Conservation (phyloP, 2,888 invertebrate species). For the Oscheius myriophilus region DNA sequence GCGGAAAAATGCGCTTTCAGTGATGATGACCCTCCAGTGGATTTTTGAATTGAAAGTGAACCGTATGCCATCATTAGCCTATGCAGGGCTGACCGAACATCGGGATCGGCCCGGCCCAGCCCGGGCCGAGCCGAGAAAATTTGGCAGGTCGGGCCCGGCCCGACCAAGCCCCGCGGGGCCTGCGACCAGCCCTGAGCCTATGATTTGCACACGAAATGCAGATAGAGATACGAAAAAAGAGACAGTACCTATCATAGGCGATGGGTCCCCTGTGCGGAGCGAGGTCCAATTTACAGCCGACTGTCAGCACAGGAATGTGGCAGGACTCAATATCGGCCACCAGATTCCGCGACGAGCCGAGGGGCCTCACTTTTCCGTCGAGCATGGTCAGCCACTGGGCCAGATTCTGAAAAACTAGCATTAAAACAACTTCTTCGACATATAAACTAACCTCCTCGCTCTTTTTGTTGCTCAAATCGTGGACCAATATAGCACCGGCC, state of each 20-base stretch:
- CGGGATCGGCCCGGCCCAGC: too few relatives aligned
- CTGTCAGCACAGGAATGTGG: conserved; percentile 86
- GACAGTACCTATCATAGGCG: conserved; percentile 40
- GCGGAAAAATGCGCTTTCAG: too few relatives aligned
- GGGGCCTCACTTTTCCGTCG: conserved; percentile 42
- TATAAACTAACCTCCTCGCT: conserved; percentile 78
- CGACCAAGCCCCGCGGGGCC: too few relatives aligned
- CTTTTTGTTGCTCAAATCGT: conserved; percentile 94
- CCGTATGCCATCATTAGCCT: too few relatives aligned
- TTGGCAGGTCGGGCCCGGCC: too few relatives aligned
- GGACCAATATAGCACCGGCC: conserved; percentile 94
- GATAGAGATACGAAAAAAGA: too few relatives aligned
- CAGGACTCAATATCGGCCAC: conserved; percentile 66
- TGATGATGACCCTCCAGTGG: too few relatives aligned
- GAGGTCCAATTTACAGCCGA: conserved; percentile 88
- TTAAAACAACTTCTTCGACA: not conserved
- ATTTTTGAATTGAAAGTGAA: too few relatives aligned
- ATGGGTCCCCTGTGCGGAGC: conserved; percentile 55
- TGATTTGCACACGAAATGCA: too few relatives aligned
- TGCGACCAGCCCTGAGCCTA: too few relatives aligned
- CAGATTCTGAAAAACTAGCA: conserved; percentile 47
- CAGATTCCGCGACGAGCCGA: conserved; percentile 20
- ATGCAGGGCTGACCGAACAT: too few relatives aligned
- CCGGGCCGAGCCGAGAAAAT: too few relatives aligned
- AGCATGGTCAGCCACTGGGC: conserved; percentile 56